phyloP scores from a whole-genome alignment of 2,113 vertebrate species.

The Spea multiplicata region DNA sequence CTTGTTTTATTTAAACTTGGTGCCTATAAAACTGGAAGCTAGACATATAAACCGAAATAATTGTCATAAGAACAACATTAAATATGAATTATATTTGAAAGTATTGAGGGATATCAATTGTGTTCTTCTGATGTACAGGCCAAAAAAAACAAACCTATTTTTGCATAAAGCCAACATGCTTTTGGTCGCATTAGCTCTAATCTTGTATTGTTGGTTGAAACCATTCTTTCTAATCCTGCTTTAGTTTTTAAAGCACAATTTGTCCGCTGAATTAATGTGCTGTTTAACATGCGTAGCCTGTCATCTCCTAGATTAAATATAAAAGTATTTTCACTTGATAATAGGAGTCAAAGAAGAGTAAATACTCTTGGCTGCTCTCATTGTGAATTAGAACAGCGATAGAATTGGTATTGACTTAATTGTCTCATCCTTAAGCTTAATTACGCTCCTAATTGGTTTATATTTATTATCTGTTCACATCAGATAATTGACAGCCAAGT shows the following conservation, averaged over 20 bases:
- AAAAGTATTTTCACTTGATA: slow-evolving; percentile 36
- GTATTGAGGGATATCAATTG: slow-evolving; percentile 6
- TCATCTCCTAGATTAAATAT: slow-evolving; percentile 35
- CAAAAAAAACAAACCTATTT: slow-evolving; percentile 8
- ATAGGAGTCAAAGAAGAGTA: slow-evolving; percentile 31
- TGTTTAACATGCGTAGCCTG: slow-evolving; percentile 26
- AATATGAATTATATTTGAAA: slow-evolving; percentile 9
- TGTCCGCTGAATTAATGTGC: slow-evolving; percentile 25
- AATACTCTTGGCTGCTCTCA: slow-evolving; percentile 18
- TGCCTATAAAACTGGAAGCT: slow-evolving; percentile 4
- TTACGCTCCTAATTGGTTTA: slow-evolving; percentile 30
- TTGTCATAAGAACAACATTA: slow-evolving; percentile 10
- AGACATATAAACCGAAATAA: neutral
- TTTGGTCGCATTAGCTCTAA: slow-evolving; percentile 23
- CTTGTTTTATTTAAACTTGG: slow-evolving; percentile 8
- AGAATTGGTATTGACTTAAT: slow-evolving; percentile 41
- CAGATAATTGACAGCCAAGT: slow-evolving; percentile 16
- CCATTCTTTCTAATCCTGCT: slow-evolving; percentile 26
- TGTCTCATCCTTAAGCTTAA: slow-evolving; percentile 44
- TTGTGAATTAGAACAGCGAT: neutral
- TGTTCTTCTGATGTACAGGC: slow-evolving; percentile 22
- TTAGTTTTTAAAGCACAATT: slow-evolving; percentile 29
- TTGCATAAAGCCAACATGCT: slow-evolving; percentile 12
- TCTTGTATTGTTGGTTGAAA: slow-evolving; percentile 38
- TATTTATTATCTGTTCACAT: slow-evolving; percentile 21